A percentile compares a stretch with the other conserved stretches of the same genome.
These are phyloP conservation scores for Podabrus alpinus DNA, from an alignment of 2,888 invertebrate species.

Conservation along the genomic window DNA sequence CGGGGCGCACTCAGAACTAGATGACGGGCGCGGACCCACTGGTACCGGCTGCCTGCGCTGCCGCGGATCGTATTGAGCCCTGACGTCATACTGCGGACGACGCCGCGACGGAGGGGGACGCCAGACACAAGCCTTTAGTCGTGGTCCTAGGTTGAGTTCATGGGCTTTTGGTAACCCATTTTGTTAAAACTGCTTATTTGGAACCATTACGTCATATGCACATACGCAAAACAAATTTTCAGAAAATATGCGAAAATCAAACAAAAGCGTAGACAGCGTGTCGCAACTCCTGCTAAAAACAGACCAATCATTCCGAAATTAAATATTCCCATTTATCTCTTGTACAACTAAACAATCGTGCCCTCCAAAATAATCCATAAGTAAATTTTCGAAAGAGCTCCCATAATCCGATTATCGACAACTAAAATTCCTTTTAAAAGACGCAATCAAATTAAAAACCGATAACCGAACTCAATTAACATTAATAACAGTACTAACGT, in stretches of 20 bases:
- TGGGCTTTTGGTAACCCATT: constrained; percentile 23
- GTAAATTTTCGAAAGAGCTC: not conserved
- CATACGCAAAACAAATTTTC: not conserved
- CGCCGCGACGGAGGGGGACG: constrained; percentile 54
- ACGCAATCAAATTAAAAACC: not conserved
- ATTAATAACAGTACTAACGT: not conserved
- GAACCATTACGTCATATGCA: constrained; percentile 21
- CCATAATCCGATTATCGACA: not conserved
- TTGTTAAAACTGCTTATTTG: constrained; percentile 19
- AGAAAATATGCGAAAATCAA: not conserved
- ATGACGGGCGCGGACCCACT: constrained; percentile 68
- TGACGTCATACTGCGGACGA: constrained; percentile 67
- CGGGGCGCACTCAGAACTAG: constrained; percentile 63
- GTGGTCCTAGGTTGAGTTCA: constrained; percentile 32
- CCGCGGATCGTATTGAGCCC: constrained; percentile 59
- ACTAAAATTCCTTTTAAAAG: not conserved
- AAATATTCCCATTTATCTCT: not conserved
- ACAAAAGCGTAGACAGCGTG: not conserved
- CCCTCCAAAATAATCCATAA: too few relatives aligned
- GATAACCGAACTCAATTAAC: not conserved
- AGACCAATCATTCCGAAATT: not conserved
- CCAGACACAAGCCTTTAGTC: constrained; percentile 41
- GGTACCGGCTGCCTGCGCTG: constrained; percentile 55
- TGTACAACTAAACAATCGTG: too few relatives aligned
- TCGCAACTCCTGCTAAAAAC: not conserved